A percentile compares a stretch with the other conserved stretches of the same genome.
These are phyloP conservation scores for Osmerus mordax DNA, from an alignment of 2,113 vertebrate genomes.

Conservation along the genomic window DNA sequence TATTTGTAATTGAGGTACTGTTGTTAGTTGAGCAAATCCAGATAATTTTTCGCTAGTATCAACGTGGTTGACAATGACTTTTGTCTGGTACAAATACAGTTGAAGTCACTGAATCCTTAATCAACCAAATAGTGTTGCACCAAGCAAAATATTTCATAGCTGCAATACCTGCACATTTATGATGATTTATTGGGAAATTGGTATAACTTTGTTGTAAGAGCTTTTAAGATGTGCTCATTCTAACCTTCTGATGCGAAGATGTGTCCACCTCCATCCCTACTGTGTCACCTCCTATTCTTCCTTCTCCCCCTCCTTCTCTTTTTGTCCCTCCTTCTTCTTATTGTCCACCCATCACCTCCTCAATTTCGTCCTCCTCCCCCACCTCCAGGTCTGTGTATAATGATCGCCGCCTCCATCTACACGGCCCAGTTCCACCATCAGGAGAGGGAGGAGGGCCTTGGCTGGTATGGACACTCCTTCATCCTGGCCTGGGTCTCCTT, in stretches of 20 bases:
- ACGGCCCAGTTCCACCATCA: slow-evolving; percentile 77
- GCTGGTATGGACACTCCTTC: slow-evolving; percentile 85
- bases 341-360: neutral
- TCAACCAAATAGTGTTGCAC: too few species aligned
- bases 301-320: slow-evolving; percentile 54
- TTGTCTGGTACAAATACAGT: too few species aligned
- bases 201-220: too few species aligned
- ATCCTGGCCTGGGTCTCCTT: slow-evolving; percentile 94
- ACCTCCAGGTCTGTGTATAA: slow-evolving; percentile 84
- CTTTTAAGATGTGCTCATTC: too few species aligned
- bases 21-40: neutral
- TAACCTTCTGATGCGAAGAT: too few species aligned
- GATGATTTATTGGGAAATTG: too few species aligned
- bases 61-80: too few species aligned
- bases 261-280: too few species aligned
- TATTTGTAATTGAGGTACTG: neutral
- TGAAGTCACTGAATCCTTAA: too few species aligned
- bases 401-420: slow-evolving; percentile 90
- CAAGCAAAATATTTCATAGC: too few species aligned
- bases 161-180: too few species aligned
- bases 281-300: neutral
- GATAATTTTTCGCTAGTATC: too few species aligned
- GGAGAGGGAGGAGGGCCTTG: slow-evolving; percentile 32
- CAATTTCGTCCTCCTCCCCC: slow-evolving; percentile 49
- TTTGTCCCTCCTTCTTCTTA: slow-evolving; percentile 45